A percentile compares a stretch with the other conserved stretches of the same genome.
Conservation (phyloP, 1,140 invertebrate species). For the Pteromalus puparum region DNA sequence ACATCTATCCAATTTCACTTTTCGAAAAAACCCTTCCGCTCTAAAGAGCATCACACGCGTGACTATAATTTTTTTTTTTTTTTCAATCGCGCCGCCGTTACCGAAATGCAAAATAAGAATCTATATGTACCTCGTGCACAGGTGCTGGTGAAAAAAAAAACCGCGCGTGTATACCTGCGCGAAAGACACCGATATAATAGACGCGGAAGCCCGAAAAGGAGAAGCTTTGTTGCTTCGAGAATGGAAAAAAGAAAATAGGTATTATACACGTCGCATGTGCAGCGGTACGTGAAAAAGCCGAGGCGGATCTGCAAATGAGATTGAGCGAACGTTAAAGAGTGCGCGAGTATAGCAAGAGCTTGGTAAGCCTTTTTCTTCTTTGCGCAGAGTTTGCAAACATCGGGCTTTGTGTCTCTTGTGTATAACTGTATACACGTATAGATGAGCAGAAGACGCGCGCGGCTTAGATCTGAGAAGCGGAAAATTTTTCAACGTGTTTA, state of each 20-base stretch:
- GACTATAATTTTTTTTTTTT: too few relatives aligned
- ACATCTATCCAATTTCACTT: not conserved
- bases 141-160: too few relatives aligned
- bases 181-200: too few relatives aligned
- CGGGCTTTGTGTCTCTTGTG: constrained; percentile 18
- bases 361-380: constrained; percentile 26
- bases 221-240: not conserved
- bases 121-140: too few relatives aligned
- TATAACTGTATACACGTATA: too few relatives aligned
- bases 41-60: too few relatives aligned
- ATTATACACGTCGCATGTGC: not conserved
- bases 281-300: constrained; percentile 21
- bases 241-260: too few relatives aligned
- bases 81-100: too few relatives aligned
- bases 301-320: constrained; percentile 24
- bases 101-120: too few relatives aligned
- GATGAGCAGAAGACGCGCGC: not conserved
- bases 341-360: not conserved
- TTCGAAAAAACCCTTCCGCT: not conserved
- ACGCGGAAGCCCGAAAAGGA: not conserved
- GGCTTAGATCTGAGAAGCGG: not conserved
- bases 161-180: too few relatives aligned
- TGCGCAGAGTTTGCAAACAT: constrained; percentile 47
- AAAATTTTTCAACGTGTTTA: not conserved
- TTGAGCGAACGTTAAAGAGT: constrained; percentile 18